phyloP scores from a whole-genome alignment of 2,113 vertebrate genomes.

The Oreochromis tanganicae region DNA sequence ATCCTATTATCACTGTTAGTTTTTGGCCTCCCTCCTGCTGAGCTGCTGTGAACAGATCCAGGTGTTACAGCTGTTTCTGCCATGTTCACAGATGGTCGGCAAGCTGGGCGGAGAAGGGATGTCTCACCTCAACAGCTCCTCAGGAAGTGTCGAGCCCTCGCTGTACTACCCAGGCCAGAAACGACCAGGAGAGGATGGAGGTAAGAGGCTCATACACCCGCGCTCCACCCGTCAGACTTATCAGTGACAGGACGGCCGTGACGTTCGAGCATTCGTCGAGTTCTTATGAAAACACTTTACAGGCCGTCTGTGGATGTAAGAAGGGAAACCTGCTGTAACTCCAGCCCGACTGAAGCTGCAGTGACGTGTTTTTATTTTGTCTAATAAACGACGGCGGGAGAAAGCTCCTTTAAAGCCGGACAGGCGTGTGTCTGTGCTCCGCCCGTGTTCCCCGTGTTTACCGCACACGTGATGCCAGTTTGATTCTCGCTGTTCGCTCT shows the following conservation, averaged over 20 bases:
- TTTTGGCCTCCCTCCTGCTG: neutral
- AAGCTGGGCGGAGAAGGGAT: constrained; percentile 63
- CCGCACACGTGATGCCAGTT: neutral
- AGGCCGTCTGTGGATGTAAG: neutral
- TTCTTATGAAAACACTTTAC: neutral
- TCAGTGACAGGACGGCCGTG: neutral
- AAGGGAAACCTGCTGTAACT: neutral
- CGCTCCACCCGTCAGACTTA: neutral
- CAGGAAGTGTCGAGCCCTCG: constrained; percentile 48
- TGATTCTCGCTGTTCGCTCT: neutral
- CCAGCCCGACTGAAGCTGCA: neutral
- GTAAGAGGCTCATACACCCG: neutral
- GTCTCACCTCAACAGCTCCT: constrained; percentile 66
- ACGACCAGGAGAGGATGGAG: constrained; percentile 59
- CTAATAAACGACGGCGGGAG: neutral
- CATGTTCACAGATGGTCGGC: constrained; percentile 58
- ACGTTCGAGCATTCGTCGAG: neutral
- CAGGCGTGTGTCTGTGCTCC: neutral
- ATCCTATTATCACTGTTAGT: neutral
- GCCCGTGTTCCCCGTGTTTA: neutral
- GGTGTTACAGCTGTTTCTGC: neutral
- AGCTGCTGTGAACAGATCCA: neutral
- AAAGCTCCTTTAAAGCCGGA: neutral
- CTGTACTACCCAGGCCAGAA: constrained; percentile 63
- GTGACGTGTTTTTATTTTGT: neutral